A percentile compares a stretch with the other conserved stretches of the same genome.
Evolutionary conservation across 2,797 vertebrate species (phyloP).

Genomic region (Threskiornis aethiopicus): DNA sequence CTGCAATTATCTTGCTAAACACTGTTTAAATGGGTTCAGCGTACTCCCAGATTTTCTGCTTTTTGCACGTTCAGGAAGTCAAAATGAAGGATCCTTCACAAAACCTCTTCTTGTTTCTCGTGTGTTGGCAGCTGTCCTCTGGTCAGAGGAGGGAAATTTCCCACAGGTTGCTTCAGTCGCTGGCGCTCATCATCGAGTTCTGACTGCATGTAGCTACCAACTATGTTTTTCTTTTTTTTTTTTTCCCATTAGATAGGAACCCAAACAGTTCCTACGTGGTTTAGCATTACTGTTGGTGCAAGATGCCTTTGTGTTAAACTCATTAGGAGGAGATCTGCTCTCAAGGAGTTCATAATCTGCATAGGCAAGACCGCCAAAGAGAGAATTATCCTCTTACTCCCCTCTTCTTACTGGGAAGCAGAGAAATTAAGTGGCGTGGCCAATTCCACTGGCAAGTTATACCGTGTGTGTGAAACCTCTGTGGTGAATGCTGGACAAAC

Average conservation of each 20-base stretch:
- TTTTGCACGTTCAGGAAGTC: background rate
- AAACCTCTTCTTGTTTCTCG: background rate
- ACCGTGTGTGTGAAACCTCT: rapidly evolving
- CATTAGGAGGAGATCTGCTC: background rate
- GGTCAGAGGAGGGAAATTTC: background rate
- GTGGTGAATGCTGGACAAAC: background rate
- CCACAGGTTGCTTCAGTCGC: background rate
- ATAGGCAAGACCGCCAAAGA: background rate
- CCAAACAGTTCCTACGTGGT: background rate
- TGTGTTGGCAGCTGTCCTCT: background rate
- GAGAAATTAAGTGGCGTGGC: background rate
- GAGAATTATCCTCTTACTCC: background rate
- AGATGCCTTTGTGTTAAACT: background rate
- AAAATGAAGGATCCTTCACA: background rate
- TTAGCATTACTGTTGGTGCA: background rate
- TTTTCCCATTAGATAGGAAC: background rate
- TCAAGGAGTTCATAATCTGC: background rate
- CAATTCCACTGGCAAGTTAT: background rate
- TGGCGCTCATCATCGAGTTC: rapidly evolving
- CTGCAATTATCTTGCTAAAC: conserved; percentile 50
- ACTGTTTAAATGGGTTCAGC: background rate
- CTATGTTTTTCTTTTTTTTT: background rate
- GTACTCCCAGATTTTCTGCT: background rate
- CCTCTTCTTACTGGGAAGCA: background rate
- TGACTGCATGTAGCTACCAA: background rate